Evolutionary conservation across 2,888 invertebrate genomes (phyloP).

Genomic region (Campoplex nolae): DNA sequence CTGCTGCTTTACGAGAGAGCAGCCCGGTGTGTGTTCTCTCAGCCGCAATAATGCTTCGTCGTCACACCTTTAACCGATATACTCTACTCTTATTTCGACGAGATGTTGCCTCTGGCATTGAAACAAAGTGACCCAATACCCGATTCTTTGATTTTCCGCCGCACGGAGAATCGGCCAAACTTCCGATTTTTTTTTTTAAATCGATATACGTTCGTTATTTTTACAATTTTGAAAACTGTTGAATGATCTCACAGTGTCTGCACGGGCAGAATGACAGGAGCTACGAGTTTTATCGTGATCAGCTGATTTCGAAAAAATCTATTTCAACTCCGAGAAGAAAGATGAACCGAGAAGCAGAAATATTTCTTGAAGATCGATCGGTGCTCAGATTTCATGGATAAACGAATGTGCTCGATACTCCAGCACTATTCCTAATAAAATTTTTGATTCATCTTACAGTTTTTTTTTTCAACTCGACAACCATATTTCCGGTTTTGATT

Average conservation of each 20-base stretch:
- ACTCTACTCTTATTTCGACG: slow-evolving; percentile 53
- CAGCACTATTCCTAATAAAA: background rate
- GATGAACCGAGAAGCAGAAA: too few species aligned
- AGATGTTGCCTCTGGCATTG: slow-evolving; percentile 39
- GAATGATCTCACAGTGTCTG: too few species aligned
- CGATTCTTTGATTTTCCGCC: slow-evolving; percentile 23
- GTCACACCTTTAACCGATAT: slow-evolving; percentile 62
- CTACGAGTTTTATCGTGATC: too few species aligned
- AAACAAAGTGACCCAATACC: slow-evolving; percentile 48
- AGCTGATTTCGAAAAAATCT: too few species aligned
- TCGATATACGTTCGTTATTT: too few species aligned
- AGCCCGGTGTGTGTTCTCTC: slow-evolving; percentile 55
- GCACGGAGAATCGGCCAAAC: background rate
- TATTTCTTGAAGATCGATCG: too few species aligned
- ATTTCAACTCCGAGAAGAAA: too few species aligned
- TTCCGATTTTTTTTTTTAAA: slow-evolving; percentile 7
- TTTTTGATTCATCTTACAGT: background rate
- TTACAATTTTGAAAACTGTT: too few species aligned
- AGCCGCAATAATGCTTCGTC: slow-evolving; percentile 62
- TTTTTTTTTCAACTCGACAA: background rate
- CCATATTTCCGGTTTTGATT: slow-evolving; percentile 3
- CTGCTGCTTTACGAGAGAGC: slow-evolving; percentile 52
- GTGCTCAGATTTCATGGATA: too few species aligned
- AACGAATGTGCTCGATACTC: too few species aligned
- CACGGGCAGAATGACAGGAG: too few species aligned